phyloP scores from a whole-genome alignment of 2,888 invertebrate genomes.

The Zhuqinia jingwanae region DNA sequence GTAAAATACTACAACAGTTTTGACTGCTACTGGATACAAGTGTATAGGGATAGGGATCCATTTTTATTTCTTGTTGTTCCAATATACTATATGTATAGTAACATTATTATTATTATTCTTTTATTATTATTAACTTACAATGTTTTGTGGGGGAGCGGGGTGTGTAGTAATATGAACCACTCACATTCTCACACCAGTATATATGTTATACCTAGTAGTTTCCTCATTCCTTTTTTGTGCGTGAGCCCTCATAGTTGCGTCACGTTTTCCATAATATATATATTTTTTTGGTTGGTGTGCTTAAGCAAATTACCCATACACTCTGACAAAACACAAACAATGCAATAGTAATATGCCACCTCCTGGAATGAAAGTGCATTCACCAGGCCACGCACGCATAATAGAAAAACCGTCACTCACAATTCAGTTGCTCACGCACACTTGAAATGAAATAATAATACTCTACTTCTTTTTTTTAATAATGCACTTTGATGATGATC shows the following conservation, averaged over 20 bases:
- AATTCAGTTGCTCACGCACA: conserved; percentile 32
- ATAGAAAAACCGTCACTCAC: not conserved
- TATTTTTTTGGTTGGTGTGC: conserved; percentile 30
- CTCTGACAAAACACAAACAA: not conserved
- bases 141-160: not conserved
- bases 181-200: not conserved
- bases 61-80: not conserved
- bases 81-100: too few species aligned
- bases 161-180: not conserved
- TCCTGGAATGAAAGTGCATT: conserved; percentile 13
- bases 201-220: too few species aligned
- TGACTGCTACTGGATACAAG: too few species aligned
- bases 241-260: conserved; percentile 8
- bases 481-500: conserved; percentile 16
- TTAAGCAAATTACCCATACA: conserved; percentile 59
- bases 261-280: not conserved
- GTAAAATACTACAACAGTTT: too few species aligned
- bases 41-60: not conserved
- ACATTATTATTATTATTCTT: not conserved
- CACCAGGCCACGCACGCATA: conserved; percentile 41
- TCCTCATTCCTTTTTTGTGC: conserved; percentile 5
- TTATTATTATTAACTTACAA: too few species aligned
- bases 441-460: conserved; percentile 4
- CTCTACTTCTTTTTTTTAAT: conserved; percentile 2
- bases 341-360: conserved; percentile 35